Base-by-base conservation (phyloP, 1,140 invertebrate species). In the Magallana angulata region DNA sequence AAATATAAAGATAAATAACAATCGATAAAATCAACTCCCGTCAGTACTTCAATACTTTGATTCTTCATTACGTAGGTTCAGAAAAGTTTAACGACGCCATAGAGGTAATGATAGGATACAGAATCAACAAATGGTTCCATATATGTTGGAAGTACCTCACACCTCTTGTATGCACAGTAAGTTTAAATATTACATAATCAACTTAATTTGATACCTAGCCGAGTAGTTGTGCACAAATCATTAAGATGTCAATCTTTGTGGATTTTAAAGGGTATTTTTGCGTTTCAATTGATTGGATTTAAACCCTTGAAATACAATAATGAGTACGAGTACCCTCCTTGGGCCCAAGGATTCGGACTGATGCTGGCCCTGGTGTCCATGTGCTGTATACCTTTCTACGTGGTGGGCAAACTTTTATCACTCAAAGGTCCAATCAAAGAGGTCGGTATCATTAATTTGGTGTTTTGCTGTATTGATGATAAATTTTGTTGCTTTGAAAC, bases 51-150 rank as follows among this genome's bases (percentile, higher is more conserved):
- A 24, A 24, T 24, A 24, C 24, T 24, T 24, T 24, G 24, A 24
- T 24, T 24, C 24, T 24, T 24, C 18, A 16, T 86, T 71, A n/a
- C 14, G 36, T 24, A 94, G 94, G 96, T 5, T 95, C 95, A 12
- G 92, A 96, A 7, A 95, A 95, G 88, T 96, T 97, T 85, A 95
- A 95, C 60, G 96, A 96, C 62, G 96, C 96, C 86, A 95, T 97
- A 16, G 95, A 96, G 85, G 95, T 96, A 88, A 97, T 97, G 96
- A 96, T 96, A 92, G 96, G 96, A 3, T 95, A 95, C 60, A 92
- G 95, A 60, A 94, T 96, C 7, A 96, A 95, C 89, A 92, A 90
- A 62, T 96, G 96, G 89, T 96, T 96, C 95, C 95, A 95, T 56
- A 92, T 96, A 57, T 96, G 96, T 90, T 97, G 96, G 96, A 94